Base-by-base conservation (phyloP, 92 coral and sea anemone species). In the Anthopleura xanthogrammica region DNA sequence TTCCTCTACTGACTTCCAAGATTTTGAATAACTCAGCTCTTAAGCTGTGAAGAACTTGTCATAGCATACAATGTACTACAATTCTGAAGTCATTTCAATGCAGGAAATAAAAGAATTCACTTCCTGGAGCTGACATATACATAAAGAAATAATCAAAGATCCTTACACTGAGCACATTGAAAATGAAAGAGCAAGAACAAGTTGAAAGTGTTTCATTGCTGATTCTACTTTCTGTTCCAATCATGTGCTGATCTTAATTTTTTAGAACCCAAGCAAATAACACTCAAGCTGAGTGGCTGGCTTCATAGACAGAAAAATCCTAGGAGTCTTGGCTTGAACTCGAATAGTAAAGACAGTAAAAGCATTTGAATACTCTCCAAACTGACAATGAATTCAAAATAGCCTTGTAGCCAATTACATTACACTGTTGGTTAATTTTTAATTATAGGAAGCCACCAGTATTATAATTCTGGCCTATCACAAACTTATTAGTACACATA, bases 321-420 rank as follows among this genome's bases (percentile, higher is more conserved):
- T 12, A 16, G 52, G 76, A n/a, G 42, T n/a, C 52, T 19, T 16
- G 19, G 80, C 56, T 46, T 52, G 46, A 23, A 29, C 17, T 16
- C 29, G 13, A 29, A 81, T 36, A 81, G 74, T 36, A 50, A 29
- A 20, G 29, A 46, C 19, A 72, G 39, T 78, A 82, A 77, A 79
- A 60, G 20, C 77, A 72, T 40, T 77, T 86, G 88, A 73, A 60
- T 83, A 86, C 87, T 85, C 92, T 91, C 87, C 87, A 78, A 91
- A 89, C 92, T 84, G 89, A 91, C 86, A 86, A 85, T 86, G 86
- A 87, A 93, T 93, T 93, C 88, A 82, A 89, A 91, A 70, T 72
- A 83, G 36, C 83, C 20, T 60, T 80, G 83, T 80, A 91, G 83
- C 97, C 97, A 93, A 93, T 93, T 73, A 80, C 66, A 89, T 58